Conservation (phyloP, 2,113 vertebrate species). For the Amphilophus citrinellus region DNA sequence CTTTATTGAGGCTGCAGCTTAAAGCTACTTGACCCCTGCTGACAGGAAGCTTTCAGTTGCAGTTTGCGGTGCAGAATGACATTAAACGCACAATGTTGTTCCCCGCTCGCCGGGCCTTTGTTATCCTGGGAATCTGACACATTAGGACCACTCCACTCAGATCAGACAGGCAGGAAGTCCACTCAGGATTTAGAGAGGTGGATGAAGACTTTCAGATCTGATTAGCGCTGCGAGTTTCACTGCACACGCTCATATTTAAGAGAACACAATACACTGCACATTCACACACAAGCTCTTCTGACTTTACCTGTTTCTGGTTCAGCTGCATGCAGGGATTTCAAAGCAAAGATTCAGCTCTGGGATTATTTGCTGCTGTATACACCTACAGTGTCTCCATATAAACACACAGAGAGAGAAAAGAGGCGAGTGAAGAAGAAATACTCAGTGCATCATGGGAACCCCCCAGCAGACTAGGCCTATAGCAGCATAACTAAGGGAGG, state of each 20-base stretch:
- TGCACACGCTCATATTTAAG: not conserved
- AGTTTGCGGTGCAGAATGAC: not conserved
- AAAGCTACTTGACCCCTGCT: slow-evolving; percentile 32
- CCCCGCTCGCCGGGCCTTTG: not conserved
- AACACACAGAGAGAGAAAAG: no score
- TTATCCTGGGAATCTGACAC: not conserved
- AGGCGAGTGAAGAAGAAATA: no score
- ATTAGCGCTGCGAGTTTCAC: not conserved
- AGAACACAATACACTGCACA: not conserved
- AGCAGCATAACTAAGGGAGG: no score
- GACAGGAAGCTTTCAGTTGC: not conserved
- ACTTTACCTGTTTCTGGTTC: not conserved
- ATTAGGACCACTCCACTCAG: not conserved
- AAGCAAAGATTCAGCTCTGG: not conserved
- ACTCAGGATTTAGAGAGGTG: not conserved
- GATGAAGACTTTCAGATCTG: not conserved
- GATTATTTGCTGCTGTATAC: no score
- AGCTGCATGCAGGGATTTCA: not conserved
- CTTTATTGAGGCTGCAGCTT: not conserved
- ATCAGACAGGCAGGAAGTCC: not conserved
- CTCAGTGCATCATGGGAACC: no score
- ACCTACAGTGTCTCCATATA: no score
- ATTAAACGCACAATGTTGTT: not conserved
- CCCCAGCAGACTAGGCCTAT: no score
- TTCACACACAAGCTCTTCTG: not conserved